Conservation (phyloP, 1,140 invertebrate genomes). For the Eulimnadia texana region DNA sequence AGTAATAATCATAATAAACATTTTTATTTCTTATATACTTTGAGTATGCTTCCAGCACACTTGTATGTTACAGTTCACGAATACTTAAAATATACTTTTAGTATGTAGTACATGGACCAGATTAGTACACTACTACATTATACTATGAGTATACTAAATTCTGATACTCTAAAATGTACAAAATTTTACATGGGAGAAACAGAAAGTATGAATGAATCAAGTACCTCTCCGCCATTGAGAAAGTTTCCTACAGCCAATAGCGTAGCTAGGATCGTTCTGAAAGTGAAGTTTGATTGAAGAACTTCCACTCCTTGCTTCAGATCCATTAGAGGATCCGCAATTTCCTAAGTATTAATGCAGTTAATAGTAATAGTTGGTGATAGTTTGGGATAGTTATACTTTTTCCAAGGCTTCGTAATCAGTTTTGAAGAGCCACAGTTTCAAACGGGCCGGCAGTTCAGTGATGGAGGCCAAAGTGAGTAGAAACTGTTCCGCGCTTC, state of each 20-base stretch:
- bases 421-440: slow-evolving; percentile 95
- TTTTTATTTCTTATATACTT: no score
- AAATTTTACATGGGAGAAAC: no score
- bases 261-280: slow-evolving; percentile 83
- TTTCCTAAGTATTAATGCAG: slow-evolving; percentile 50
- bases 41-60: no score
- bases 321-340: slow-evolving; percentile 96
- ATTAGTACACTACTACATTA: no score
- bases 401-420: slow-evolving; percentile 94
- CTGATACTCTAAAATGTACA: neutral
- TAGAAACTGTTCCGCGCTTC: slow-evolving; percentile 95
- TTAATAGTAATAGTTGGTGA: neutral
- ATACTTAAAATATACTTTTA: no score
- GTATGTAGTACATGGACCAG: no score
- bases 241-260: slow-evolving; percentile 89
- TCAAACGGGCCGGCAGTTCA: slow-evolving; percentile 82
- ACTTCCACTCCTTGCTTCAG: slow-evolving; percentile 90
- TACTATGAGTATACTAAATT: no score
- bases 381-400: slow-evolving; percentile 34
- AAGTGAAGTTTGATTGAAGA: slow-evolving; percentile 79
- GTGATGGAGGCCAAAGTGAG: slow-evolving; percentile 89
- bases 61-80: no score
- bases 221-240: slow-evolving; percentile 78
- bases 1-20: slow-evolving; percentile 17
- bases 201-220: no score